These are phyloP conservation scores for Cerceris ruficornis DNA, from an alignment of 2,888 invertebrate species.

Conservation along the genomic window DNA sequence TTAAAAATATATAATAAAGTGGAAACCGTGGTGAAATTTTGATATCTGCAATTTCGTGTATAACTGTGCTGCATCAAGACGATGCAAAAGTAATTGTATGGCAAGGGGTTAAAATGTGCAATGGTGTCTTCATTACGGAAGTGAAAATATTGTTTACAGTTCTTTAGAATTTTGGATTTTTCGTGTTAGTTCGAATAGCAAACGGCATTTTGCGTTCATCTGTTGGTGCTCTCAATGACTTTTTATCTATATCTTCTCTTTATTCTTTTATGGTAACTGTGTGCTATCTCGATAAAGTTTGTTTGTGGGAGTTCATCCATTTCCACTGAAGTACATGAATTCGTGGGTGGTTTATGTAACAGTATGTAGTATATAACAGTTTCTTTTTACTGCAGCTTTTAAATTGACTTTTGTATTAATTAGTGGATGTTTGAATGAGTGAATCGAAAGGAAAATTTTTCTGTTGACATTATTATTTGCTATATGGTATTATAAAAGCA, in stretches of 20 bases:
- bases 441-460: not conserved
- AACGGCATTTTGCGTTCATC: not conserved
- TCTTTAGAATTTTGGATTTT: not conserved
- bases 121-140: too few species aligned
- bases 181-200: not conserved
- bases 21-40: too few species aligned
- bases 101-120: too few species aligned
- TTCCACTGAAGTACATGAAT: not conserved
- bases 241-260: slow-evolving; percentile 21
- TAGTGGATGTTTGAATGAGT: not conserved
- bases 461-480: not conserved
- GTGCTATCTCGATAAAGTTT: slow-evolving; percentile 3
- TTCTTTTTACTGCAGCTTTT: not conserved
- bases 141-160: slow-evolving; percentile 4
- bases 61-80: too few species aligned
- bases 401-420: too few species aligned
- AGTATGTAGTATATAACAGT: not conserved
- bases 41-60: too few species aligned
- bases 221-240: slow-evolving; percentile 6
- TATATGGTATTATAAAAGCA: too few species aligned
- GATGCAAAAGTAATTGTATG: too few species aligned
- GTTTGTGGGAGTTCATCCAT: not conserved
- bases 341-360: not conserved
- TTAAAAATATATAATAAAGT: too few species aligned
- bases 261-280: not conserved